Percentiles rank a stretch among this genome's conserved stretches.
phyloP scores from a whole-genome alignment of 2,888 invertebrate genomes.

The Mythimna loreyi region DNA sequence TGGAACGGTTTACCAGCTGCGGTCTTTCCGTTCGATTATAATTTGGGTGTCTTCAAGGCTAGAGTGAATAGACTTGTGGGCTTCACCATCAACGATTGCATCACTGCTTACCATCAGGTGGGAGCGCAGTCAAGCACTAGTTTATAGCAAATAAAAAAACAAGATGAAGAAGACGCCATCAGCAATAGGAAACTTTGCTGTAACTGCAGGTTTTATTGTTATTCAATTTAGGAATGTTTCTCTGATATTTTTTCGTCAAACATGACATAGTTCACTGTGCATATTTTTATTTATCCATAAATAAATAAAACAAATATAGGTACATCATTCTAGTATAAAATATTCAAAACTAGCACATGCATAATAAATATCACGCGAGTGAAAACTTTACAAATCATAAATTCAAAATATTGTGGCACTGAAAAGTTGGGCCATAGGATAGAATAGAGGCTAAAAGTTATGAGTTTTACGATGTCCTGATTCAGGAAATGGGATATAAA shows the following conservation, averaged over 20 bases:
- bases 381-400: slow-evolving; percentile 20
- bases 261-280: background rate
- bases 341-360: slow-evolving; percentile 8
- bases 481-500: background rate
- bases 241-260: background rate
- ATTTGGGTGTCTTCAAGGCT: too few species aligned
- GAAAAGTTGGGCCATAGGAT: background rate
- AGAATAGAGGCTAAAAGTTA: background rate
- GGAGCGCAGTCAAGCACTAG: too few species aligned
- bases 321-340: background rate
- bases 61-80: too few species aligned
- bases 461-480: background rate
- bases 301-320: background rate
- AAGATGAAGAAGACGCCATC: too few species aligned
- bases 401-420: slow-evolving; percentile 14
- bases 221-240: background rate
- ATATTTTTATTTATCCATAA: background rate
- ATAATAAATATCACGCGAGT: slow-evolving; percentile 11
- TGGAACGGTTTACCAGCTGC: too few species aligned
- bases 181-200: too few species aligned
- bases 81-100: too few species aligned
- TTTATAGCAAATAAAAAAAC: too few species aligned
- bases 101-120: too few species aligned
- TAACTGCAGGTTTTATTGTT: too few species aligned
- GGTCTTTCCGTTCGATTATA: too few species aligned